phyloP scores from a whole-genome alignment of 1,140 invertebrate species.

The Cyrtorhinus lividipennis region DNA sequence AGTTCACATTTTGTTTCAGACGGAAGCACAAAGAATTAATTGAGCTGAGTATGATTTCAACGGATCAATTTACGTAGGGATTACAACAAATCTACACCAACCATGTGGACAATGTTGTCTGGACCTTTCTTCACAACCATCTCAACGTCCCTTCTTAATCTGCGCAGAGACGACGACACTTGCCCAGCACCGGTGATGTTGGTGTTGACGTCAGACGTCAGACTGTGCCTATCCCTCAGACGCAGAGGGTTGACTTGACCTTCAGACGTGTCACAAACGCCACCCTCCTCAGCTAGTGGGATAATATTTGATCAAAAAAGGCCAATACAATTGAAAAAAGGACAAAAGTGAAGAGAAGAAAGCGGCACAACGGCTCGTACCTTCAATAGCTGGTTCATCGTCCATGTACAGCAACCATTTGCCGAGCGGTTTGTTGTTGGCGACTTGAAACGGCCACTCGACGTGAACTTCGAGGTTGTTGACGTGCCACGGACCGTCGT shows the following conservation, averaged over 20 bases:
- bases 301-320: no score
- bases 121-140: conserved; percentile 39
- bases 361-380: no score
- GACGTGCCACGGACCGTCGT: conserved; percentile 74
- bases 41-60: no score
- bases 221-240: conserved; percentile 34
- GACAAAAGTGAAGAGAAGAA: no score
- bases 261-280: conserved; percentile 43
- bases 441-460: conserved; percentile 79
- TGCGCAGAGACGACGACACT: not conserved
- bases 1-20: no score
- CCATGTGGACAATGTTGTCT: conserved; percentile 19
- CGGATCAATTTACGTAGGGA: no score
- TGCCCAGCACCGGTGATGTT: not conserved
- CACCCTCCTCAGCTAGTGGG: conserved; percentile 36
- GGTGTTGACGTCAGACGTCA: not conserved
- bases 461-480: conserved; percentile 62
- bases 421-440: conserved; percentile 54
- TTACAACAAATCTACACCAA: no score
- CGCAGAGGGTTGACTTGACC: conserved; percentile 53
- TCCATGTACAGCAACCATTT: conserved; percentile 87
- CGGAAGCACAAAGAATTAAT: no score
- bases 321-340: no score
- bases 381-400: conserved; percentile 55
- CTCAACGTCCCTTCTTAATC: conserved; percentile 48